Evolutionary conservation across 2,113 vertebrate genomes (phyloP), one percentile per base, ranked within the genome.

Genomic region (Nerophis ophidion): DNA sequence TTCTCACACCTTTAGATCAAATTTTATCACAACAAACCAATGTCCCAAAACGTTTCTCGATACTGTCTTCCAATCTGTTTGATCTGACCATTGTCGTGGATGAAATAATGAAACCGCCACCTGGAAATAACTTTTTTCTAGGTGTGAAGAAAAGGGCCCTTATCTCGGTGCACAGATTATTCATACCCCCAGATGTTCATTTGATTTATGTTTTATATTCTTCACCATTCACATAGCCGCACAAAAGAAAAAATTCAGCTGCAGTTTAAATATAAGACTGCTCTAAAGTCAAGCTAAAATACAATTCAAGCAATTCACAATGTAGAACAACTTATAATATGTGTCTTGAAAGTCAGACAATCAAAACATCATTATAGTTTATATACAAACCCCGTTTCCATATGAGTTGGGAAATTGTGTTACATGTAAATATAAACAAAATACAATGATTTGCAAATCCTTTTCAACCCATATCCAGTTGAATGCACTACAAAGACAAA

Each of bases 161-260:
- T 77, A 75, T 81, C 66, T 0, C 63, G 45, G 8, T 52, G 76
- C 60, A 70, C 75, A 75, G 69, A 71, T 57, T 62, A 4, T 36
- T 67, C 68, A 63, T 36, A 16, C 47, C 63, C 66, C 46, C 49
- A 70, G 51, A 33, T 47, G 19, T 57, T 66, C 70, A 67, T 55
- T 62, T 70, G 49, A 9, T 40, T 40, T 40, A 7, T 38, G 8
- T 38, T 38, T 38, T 38, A 7, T 38, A 38, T 38, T 38, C 3
- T 7, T 40, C 10, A 40, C 38, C 7, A 40, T 40, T 40, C 38
- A 7, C 38, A 40, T 26, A 26, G 26, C 4, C 4, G 26, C 26
- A 26, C 26, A 26, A 26, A 26, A 40, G 10, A 10, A 40, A 40
- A 40, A 38, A 4, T 8, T 40, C 26, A 40, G 8, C 38, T 40